A percentile compares a stretch with the other conserved stretches of the same genome.
Conservation (phyloP, 2,113 vertebrate genomes). For the Cheirogaleus medius region DNA sequence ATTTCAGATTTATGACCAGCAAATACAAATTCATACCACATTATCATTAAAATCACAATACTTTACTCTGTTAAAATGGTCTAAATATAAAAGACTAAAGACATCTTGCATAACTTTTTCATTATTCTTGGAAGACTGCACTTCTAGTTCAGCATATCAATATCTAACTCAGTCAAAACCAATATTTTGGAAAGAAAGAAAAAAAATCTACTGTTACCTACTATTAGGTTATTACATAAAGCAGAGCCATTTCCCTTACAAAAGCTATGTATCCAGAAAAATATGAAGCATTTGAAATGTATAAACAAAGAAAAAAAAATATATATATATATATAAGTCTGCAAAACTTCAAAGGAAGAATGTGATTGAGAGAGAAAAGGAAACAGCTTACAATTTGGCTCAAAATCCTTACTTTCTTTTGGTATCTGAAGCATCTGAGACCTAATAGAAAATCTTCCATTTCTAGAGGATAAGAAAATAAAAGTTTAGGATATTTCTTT, state of each 20-base stretch:
- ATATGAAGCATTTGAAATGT: conserved; percentile 40
- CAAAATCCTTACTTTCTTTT: not conserved
- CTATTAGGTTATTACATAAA: conserved; percentile 29
- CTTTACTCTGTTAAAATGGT: not conserved
- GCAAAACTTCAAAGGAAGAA: conserved; percentile 45
- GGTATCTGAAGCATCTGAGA: not conserved
- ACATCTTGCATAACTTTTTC: not conserved
- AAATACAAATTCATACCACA: not conserved
- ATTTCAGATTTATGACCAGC: not conserved
- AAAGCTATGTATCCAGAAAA: conserved; percentile 39
- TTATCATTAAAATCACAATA: not conserved
- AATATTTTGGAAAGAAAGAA: conserved; percentile 41
- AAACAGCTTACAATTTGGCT: conserved; percentile 18
- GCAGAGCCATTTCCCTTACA: not conserved
- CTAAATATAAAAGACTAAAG: not conserved
- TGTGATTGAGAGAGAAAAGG: conserved; percentile 5
- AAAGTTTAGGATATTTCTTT: not conserved
- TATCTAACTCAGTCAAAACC: conserved; percentile 39
- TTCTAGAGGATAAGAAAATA: not conserved
- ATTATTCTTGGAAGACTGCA: conserved; percentile 7
- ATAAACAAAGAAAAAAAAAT: conserved; percentile 44
- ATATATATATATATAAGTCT: not conserved
- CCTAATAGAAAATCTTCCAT: not conserved
- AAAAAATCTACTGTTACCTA: conserved; percentile 16
- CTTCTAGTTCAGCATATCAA: conserved; percentile 27